Evolutionary conservation across 2,797 vertebrate species (phyloP), one percentile per base, ranked within the genome.

Genomic region (Lepus oiostolus): DNA sequence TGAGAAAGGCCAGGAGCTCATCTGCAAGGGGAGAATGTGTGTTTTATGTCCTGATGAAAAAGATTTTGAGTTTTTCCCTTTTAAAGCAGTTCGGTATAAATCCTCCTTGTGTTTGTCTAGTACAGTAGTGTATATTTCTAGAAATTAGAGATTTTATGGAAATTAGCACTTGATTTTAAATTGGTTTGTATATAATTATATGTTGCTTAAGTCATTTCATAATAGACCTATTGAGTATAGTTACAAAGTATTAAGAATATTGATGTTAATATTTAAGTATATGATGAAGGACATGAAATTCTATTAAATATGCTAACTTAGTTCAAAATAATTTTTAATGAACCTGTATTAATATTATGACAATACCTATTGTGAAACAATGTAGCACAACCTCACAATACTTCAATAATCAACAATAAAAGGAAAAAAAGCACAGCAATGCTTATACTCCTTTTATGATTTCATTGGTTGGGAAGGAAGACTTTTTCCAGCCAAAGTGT

Each of bases 231-330:
- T 8, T 88, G 63, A 11, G 35, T 72, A 70, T 30, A 85, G 24
- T 79, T 47, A 71, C 50, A 50, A 76, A 76, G n/a, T 22, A 68
- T 93, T 83, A 54, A 42, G 65, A 79, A 74, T 83, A 9, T 81
- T 89, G 60, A 93, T 35, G 35, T 54, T 91, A 47, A 58, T 93
- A 81, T 58, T 86, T 68, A n/a, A 35, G 24, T 47, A 26, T 38
- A 63, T 30, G 90, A 80, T 72, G 21, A 67, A 94, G 42, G 85
- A 3, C 38, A 67, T 70, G 28, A 62, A 72, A 68, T 62, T 94
- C 5, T 90, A 87, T 93, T 79, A 92, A 74, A 68, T 38, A 10
- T 96, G 16, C 19, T 85, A 83, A 85, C 50, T 84, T 81, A 87
- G 58, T 90, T 94, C 32, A 79, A 91, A 92, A 82, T 85, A 85